Base-by-base conservation (phyloP, 2,797 vertebrate genomes). In the Acomys russatus region DNA sequence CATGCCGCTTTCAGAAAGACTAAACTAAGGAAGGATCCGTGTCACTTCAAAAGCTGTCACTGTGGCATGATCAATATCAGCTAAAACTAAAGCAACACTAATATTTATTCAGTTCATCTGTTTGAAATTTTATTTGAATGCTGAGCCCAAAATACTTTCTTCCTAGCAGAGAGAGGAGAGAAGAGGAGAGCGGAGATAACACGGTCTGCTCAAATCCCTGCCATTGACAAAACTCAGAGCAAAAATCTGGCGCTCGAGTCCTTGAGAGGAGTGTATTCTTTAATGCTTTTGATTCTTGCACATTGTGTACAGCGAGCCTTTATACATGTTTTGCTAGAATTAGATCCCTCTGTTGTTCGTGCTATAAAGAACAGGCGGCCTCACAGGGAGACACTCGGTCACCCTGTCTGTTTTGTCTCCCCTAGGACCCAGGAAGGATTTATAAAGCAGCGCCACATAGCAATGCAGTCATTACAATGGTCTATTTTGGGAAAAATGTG, bases 401-500 rank as follows among this genome's bases (percentile, higher is more conserved):
- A 96, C 94, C 93, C 95, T 96, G n/a, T 61, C 12, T 64, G 94
- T 93, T 83, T 61, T 97, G 20, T 98, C 95, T 94, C 4, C 92
- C 78, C 96, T 96, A 99, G 99, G 99, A 99, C 4, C 91, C 98
- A 11, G 97, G 95, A 10, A 98, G 97, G 33, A 97, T 98, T 97
- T 98, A 99, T 64, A 99, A 98, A 98, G 98, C 98, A 93, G 98
- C 99, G 0, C 91, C 97, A 1, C 99, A 98, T 96, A 99, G 98
- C 97, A 98, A 98, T 22, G 99, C 99, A 22, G 92, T 95, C 3
- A 98, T 99, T 91, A 99, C 98, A 96, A 99, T 99, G 99, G 93
- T 99, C 79, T 99, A 99, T 97, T 99, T 99, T 78, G 99, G 99
- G 9, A 99, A 99, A 98, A 98, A 98, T 0, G 98, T 99, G 84